Percentiles rank a stretch among this genome's conserved stretches.
Conservation (phyloP, 2,113 vertebrate genomes). For the Macheiramphus alcinus region DNA sequence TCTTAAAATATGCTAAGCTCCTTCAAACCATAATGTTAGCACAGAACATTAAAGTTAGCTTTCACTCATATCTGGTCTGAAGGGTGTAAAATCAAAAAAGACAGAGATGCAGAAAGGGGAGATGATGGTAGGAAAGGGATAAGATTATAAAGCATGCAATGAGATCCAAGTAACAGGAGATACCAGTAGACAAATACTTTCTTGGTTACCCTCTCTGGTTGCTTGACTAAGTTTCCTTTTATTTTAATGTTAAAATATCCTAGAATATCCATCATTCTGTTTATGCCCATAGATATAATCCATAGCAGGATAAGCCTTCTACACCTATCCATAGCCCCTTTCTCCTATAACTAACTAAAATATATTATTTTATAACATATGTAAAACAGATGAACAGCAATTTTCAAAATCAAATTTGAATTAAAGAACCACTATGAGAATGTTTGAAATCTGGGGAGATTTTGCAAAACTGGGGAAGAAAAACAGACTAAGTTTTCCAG, state of each 20-base stretch:
- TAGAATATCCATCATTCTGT: background rate
- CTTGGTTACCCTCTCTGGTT: background rate
- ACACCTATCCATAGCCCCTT: background rate
- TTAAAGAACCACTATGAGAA: background rate
- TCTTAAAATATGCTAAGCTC: background rate
- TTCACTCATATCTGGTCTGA: background rate
- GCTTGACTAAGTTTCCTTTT: background rate
- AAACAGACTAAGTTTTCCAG: background rate
- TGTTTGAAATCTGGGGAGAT: background rate
- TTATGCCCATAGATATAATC: background rate
- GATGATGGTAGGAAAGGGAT: background rate
- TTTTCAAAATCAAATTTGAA: background rate
- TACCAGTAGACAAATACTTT: background rate
- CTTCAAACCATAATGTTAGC: background rate
- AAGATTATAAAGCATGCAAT: background rate
- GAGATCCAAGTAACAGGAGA: background rate
- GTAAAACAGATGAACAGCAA: background rate
- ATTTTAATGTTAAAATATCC: background rate
- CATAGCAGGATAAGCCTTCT: background rate
- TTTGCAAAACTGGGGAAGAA: background rate
- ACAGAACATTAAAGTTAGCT: background rate
- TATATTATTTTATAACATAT: background rate
- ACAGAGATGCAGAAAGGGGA: background rate
- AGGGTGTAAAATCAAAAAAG: background rate
- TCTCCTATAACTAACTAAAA: background rate